Conservation (phyloP, 37 sponge, comb jelly and placozoan species). For the Cladorhizidae sp. region DNA sequence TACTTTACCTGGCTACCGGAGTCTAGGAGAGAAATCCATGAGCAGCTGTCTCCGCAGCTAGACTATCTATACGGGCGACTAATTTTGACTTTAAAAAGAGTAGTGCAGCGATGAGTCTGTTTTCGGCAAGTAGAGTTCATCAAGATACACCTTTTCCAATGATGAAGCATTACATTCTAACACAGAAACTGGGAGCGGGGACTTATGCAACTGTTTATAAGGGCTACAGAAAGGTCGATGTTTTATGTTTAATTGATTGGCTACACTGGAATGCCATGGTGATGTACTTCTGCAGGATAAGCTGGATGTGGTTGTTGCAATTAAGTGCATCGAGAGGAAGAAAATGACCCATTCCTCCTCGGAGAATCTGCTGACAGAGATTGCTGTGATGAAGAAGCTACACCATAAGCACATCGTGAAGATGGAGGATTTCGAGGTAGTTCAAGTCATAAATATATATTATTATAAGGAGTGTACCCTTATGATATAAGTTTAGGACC, state of each 20-base stretch:
- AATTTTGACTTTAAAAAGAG: too few species aligned
- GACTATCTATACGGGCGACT: too few species aligned
- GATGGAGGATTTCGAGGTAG: slow-evolving; percentile 73
- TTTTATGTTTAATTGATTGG: too few species aligned
- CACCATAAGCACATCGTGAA: slow-evolving; percentile 71
- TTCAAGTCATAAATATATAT: too few species aligned
- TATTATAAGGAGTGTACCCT: too few species aligned
- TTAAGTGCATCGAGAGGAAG: slow-evolving; percentile 71
- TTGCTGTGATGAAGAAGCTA: slow-evolving; percentile 64
- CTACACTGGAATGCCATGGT: too few species aligned
- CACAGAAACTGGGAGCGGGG: slow-evolving; percentile 72
- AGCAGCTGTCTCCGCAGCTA: too few species aligned
- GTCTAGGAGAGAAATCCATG: too few species aligned
- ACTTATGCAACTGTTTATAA: slow-evolving; percentile 89
- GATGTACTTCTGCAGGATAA: slow-evolving; percentile 36
- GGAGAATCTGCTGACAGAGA: slow-evolving; percentile 82
- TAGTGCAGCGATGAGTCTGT: too few species aligned
- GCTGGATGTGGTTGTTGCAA: slow-evolving; percentile 57
- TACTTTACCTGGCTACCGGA: too few species aligned
- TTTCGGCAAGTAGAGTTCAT: too few species aligned
- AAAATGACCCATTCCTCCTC: slow-evolving; percentile 39
- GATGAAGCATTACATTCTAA: slow-evolving; percentile 46
- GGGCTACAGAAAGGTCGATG: slow-evolving; percentile 56
- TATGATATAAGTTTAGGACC: too few species aligned
- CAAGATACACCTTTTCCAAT: not conserved